Evolutionary conservation across 2,888 invertebrate species (phyloP), one percentile per base, ranked within the genome.

Genomic region (Digitonthophagus gazella): DNA sequence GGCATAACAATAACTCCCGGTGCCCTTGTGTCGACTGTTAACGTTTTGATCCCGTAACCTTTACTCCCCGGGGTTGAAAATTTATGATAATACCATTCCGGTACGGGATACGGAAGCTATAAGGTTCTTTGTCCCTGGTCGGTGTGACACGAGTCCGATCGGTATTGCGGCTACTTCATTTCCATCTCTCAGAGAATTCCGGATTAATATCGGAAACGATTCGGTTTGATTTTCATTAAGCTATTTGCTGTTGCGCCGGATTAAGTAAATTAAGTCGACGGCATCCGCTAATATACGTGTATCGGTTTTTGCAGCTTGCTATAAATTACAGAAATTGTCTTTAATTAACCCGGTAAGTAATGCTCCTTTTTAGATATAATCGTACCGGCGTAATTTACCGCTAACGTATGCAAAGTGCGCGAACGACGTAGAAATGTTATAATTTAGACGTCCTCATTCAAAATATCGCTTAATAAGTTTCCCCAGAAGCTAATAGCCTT

Each of bases 1-100:
- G 61, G 61, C 75, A 75, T 75, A 77, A 77, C 78, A 77, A 78
- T 78, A 78, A 78, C 78, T 78, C 75, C 75, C 61, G 19, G 61
- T 16, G 18, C 18, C 61, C 61, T 73, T 66, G 67, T 65, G 65
- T 54, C 65, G 55, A 55, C 28, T 44, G 65, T 18, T 54, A 44
- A 15, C 18, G 72, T 19, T 20, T 20, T 61, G 61, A 61, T 61
- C 73, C 72, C 72, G 70, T 74, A 72, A 74, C 75, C 72, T 76
- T 76, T 76, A 76, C 75, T 75, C 75, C 61, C 20, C 18, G 20
- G 61, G 61, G 61, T 61, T 61, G 61, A 61, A 61, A 61, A 61
- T 61, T 61, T 61, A 61, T 61, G 61, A 61, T 61, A 61, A 61
- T 61, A 61, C 20, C 61, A 61, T 61, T 61, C 61, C 18, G 61